A percentile compares a stretch with the other conserved stretches of the same genome.
phyloP scores from a whole-genome alignment of 1,140 invertebrate genomes.

The Nasonia vitripennis region DNA sequence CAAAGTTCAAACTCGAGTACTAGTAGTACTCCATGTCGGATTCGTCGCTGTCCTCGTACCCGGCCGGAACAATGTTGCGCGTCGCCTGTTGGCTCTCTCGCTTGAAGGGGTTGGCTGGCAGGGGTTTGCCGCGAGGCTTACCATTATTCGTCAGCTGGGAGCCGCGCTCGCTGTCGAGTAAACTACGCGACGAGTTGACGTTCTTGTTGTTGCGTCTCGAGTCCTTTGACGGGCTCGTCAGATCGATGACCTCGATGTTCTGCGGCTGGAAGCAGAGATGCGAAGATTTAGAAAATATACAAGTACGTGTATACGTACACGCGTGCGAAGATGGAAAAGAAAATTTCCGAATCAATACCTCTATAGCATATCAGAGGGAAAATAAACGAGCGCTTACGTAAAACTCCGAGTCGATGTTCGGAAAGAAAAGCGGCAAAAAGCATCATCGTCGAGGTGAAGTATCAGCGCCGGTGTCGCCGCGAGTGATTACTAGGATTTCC shows the following conservation, averaged over 20 bases:
- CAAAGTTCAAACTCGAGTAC: not conserved
- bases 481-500: not conserved
- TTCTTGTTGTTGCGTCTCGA: not conserved
- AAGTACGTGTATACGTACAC: not conserved
- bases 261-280: not conserved
- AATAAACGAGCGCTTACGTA: not conserved
- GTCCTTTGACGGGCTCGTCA: constrained; percentile 52
- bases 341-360: too few species aligned
- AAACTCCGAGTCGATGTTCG: not conserved
- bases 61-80: constrained; percentile 50
- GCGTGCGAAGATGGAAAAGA: not conserved
- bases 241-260: constrained; percentile 55
- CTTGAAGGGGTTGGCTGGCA: constrained; percentile 31
- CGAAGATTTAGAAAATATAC: not conserved
- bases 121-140: not conserved
- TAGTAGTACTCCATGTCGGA: constrained; percentile 21
- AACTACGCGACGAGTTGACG: constrained; percentile 12
- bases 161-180: constrained; percentile 46
- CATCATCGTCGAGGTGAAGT: not conserved
- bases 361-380: too few species aligned
- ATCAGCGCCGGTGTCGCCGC: too few species aligned
- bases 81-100: not conserved
- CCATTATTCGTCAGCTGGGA: not conserved
- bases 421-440: not conserved
- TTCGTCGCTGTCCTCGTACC: constrained; percentile 53